Evolutionary conservation across 2,797 vertebrate species (phyloP).

Genomic region (Glyptemys insculpta): DNA sequence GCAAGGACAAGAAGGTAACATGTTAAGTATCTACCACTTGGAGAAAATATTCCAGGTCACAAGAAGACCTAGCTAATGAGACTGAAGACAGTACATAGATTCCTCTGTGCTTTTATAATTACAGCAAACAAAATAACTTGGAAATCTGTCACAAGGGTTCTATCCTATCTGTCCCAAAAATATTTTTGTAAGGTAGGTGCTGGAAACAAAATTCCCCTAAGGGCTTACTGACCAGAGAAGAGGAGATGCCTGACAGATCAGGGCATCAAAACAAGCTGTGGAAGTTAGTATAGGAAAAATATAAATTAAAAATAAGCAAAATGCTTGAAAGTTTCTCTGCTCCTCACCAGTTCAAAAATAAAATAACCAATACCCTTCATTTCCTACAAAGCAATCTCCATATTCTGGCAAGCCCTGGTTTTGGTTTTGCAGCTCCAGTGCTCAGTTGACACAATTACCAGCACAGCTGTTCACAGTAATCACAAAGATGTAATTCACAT

Average conservation of each 20-base stretch:
- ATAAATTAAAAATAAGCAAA: background rate
- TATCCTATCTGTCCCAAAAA: background rate
- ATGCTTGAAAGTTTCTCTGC: background rate
- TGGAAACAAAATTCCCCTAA: background rate
- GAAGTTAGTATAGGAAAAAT: background rate
- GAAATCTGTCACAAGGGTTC: background rate
- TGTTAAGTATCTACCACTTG: background rate
- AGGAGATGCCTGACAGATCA: background rate
- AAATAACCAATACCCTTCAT: background rate
- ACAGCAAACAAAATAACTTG: background rate
- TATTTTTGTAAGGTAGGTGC: background rate
- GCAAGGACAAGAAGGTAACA: slow-evolving; percentile 17
- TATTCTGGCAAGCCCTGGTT: background rate
- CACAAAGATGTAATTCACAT: background rate
- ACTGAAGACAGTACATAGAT: background rate
- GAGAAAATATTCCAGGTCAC: background rate
- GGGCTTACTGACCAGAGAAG: background rate
- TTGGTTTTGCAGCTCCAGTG: background rate
- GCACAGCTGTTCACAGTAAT: too few species aligned
- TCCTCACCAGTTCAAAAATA: background rate
- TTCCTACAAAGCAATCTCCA: background rate
- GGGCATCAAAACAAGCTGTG: background rate
- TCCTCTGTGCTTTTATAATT: background rate
- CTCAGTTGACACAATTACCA: background rate
- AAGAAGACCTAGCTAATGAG: background rate